Base-by-base conservation (phyloP, 2,797 vertebrate species). In the Tapera naevia region DNA sequence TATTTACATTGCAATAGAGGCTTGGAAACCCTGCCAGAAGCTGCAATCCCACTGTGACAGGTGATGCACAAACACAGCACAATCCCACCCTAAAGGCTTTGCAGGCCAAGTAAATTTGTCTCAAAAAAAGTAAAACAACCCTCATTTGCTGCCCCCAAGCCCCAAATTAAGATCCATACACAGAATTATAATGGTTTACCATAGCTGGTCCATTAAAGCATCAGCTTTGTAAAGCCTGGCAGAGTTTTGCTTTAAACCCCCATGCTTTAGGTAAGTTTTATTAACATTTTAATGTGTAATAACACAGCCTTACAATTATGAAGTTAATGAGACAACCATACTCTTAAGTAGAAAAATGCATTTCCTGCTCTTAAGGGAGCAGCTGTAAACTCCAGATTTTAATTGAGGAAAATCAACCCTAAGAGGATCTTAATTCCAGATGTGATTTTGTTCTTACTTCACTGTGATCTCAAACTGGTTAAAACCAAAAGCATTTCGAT, bases 321-420 rank as follows among this genome's bases (percentile, higher is more conserved):
- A 79, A 88, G 56, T 14, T 39, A 73, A 28, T 32, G 85, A 64
- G 45, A 48, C 62, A 32, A 64, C n/a, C 4, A 0, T 17, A 5
- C 19, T 32, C 46, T 60, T 33, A 46, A 37, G 46, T 17, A 30
- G 74, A 11, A 62, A 85, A 78, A 80, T 1, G 32, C 66, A 39
- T 67, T 61, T 79, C 61, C 80, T 50, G 50, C 65, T 65, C 11
- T 18, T 18, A 35, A 67, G 67, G 3, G 21, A 85, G 54, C 51
- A 82, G 69, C 80, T 82, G 61, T 19, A 85, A 91, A 74, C 53
- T 80, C 48, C 16, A 64, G n/a, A 45, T 46, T 51, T 85, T 91
- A 65, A 75, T 24, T 46, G 74, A 80, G 56, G 56, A 53, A 70
- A 85, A 76, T 21, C 60, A 87, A 30, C 30, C 23, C 50, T 15